Evolutionary conservation across 2,797 vertebrate species (phyloP).

Genomic region (Rhabdophis nuchalis): DNA sequence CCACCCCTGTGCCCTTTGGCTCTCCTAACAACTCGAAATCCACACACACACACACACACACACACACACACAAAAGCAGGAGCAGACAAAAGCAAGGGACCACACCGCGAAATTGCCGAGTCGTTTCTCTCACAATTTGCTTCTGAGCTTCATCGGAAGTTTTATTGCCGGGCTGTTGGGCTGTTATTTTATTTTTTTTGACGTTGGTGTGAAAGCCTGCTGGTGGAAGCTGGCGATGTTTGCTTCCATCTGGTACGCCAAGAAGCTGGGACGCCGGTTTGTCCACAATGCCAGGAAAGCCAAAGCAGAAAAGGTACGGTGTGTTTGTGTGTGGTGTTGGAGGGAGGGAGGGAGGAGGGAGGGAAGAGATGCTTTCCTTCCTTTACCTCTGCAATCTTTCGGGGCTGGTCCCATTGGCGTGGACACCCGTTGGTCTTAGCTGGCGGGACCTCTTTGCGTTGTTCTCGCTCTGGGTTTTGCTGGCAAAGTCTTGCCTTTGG

Average conservation of each 20-base stretch:
- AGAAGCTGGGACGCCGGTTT: constrained; percentile 95
- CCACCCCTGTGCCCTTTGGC: neutral
- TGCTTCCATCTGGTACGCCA: constrained; percentile 96
- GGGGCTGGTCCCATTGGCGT: constrained; percentile 22
- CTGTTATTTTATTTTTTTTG: too few relatives aligned
- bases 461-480: constrained; percentile 33
- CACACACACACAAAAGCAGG: constrained; percentile 60
- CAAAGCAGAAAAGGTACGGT: constrained; percentile 87
- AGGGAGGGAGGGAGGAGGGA: neutral
- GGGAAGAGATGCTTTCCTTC: constrained; percentile 55
- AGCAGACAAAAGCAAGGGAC: constrained; percentile 66
- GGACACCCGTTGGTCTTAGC: neutral
- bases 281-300: constrained; percentile 92
- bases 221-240: constrained; percentile 78
- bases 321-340: neutral
- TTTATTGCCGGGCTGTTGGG: constrained; percentile 53
- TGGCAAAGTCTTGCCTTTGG: constrained; percentile 34
- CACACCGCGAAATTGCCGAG: constrained; percentile 44
- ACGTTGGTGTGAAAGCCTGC: constrained; percentile 60
- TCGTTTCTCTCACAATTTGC: constrained; percentile 42
- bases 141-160: constrained; percentile 64
- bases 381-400: constrained; percentile 58
- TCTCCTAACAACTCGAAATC: constrained; percentile 54
- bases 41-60: neutral
- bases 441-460: constrained; percentile 39